These are phyloP conservation scores for Physocephala rufipes DNA, from an alignment of 2,888 invertebrate genomes.

Conservation along the genomic window DNA sequence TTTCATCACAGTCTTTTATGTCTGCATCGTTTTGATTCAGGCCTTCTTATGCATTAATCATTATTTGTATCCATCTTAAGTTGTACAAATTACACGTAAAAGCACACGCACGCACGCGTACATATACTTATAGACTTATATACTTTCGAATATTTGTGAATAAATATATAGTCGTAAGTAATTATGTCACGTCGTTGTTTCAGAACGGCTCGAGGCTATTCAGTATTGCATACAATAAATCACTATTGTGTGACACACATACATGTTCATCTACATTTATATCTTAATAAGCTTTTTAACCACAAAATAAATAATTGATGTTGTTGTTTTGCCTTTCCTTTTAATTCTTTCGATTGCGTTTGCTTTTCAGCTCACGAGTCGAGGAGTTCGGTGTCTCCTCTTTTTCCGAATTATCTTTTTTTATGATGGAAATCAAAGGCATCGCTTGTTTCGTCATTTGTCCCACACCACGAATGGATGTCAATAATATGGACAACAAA, in stretches of 20 bases:
- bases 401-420: slow-evolving; percentile 11
- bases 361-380: neutral
- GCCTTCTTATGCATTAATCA: slow-evolving; percentile 28
- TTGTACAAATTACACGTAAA: neutral
- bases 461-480: neutral
- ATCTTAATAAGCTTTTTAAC: slow-evolving; percentile 34
- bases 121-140: neutral
- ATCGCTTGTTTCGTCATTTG: neutral
- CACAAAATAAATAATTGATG: slow-evolving; percentile 35
- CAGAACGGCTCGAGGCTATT: too few relatives aligned
- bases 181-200: too few relatives aligned
- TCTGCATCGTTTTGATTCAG: too few relatives aligned
- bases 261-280: neutral
- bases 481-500: slow-evolving; percentile 13
- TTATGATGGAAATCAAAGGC: slow-evolving; percentile 26
- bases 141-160: neutral
- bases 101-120: slow-evolving; percentile 3
- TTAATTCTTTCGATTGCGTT: neutral
- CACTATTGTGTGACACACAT: slow-evolving; percentile 22
- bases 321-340: slow-evolving; percentile 11
- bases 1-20: too few relatives aligned
- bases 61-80: slow-evolving; percentile 22
- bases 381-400: neutral
- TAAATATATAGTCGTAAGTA: too few relatives aligned
- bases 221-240: neutral